These are phyloP conservation scores for Drosophila ezoana DNA, from an alignment of 2,888 invertebrate species.

Conservation along the genomic window DNA sequence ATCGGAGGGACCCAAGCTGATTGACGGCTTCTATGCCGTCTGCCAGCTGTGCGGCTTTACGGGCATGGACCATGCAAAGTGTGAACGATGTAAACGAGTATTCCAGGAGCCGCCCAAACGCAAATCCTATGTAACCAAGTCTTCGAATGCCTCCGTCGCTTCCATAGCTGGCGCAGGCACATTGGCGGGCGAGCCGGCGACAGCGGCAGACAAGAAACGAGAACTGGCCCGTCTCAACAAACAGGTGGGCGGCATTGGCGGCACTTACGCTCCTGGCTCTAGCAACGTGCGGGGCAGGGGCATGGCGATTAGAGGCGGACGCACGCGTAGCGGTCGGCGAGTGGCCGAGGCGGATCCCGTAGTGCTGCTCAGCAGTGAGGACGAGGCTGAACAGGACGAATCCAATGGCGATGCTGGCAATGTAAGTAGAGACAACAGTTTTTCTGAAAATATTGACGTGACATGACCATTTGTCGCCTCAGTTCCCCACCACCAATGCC, in stretches of 20 bases:
- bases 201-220: conserved; percentile 75
- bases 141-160: conserved; percentile 38
- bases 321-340: conserved; percentile 83
- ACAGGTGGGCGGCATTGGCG: conserved; percentile 46
- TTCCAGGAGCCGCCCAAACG: conserved; percentile 90
- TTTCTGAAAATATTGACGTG: no score
- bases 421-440: conserved; percentile 52
- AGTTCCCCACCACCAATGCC: conserved; percentile 47
- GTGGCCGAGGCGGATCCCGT: conserved; percentile 89
- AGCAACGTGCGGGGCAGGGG: conserved; percentile 69
- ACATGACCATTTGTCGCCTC: not conserved
- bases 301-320: conserved; percentile 82
- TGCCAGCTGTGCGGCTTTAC: conserved; percentile 93
- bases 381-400: conserved; percentile 87
- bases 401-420: conserved; percentile 67
- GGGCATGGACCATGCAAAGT: conserved; percentile 91
- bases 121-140: conserved; percentile 69
- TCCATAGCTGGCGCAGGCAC: conserved; percentile 31
- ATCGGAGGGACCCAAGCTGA: conserved; percentile 87
- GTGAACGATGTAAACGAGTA: conserved; percentile 90
- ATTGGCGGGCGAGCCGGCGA: conserved; percentile 27
- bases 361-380: conserved; percentile 89
- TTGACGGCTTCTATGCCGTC: conserved; percentile 91
- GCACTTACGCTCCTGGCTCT: conserved; percentile 31
- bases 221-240: conserved; percentile 52